Conservation (phyloP, 2,888 invertebrate species). For the Tineola bisselliella region DNA sequence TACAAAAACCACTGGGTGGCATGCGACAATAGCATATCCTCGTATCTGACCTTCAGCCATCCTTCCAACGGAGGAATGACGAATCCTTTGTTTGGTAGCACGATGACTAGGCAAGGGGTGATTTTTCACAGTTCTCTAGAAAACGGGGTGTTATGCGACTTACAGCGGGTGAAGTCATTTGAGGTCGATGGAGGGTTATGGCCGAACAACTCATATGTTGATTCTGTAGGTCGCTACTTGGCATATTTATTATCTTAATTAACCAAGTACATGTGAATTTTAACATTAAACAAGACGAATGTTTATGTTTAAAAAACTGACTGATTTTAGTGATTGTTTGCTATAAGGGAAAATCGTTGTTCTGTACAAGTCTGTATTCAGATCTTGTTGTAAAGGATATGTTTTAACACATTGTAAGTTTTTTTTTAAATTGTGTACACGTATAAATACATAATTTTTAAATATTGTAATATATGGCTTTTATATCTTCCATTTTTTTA, state of each 20-base stretch:
- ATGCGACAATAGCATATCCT: slow-evolving; percentile 11
- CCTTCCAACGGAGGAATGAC: slow-evolving; percentile 30
- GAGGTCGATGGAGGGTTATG: background rate
- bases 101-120: slow-evolving; percentile 51
- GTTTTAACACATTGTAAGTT: too few relatives aligned
- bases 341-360: too few relatives aligned
- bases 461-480: too few relatives aligned
- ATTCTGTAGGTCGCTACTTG: background rate
- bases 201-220: background rate
- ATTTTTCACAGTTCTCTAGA: slow-evolving; percentile 1
- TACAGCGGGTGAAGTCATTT: background rate
- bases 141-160: slow-evolving; percentile 2
- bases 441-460: too few relatives aligned
- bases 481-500: too few relatives aligned
- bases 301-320: background rate
- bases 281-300: background rate
- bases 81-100: slow-evolving; percentile 48
- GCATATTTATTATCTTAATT: background rate
- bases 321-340: too few relatives aligned
- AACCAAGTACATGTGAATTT: background rate
- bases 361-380: too few relatives aligned
- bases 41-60: background rate
- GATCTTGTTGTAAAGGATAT: too few relatives aligned
- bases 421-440: too few relatives aligned
- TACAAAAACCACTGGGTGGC: slow-evolving; percentile 5